phyloP scores from a whole-genome alignment of 2,888 invertebrate genomes.

The Xanthorhoe spadicearia region DNA sequence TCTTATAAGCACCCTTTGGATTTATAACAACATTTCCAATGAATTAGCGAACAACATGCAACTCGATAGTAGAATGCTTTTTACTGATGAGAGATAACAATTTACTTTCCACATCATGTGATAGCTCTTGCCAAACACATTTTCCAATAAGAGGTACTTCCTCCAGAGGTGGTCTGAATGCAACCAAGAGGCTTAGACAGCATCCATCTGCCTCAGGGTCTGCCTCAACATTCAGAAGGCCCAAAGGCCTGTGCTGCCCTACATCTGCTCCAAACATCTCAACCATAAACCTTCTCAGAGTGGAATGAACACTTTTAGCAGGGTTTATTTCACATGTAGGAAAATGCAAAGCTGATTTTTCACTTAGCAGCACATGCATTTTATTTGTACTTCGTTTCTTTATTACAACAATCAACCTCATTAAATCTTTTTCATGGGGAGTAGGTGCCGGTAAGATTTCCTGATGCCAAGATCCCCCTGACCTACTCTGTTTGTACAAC shows the following conservation, averaged over 20 bases:
- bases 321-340: constrained; percentile 96
- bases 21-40: not conserved
- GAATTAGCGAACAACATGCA: constrained; percentile 91
- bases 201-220: constrained; percentile 88
- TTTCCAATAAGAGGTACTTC: constrained; percentile 94
- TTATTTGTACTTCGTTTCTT: constrained; percentile 92
- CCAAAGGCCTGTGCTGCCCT: constrained; percentile 93
- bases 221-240: constrained; percentile 91
- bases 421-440: constrained; percentile 89
- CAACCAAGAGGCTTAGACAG: constrained; percentile 92
- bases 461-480: constrained; percentile 86
- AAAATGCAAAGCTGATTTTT: constrained; percentile 92
- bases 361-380: constrained; percentile 93
- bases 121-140: constrained; percentile 94
- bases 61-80: constrained; percentile 91
- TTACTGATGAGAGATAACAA: constrained; percentile 87
- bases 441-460: constrained; percentile 88
- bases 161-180: constrained; percentile 93
- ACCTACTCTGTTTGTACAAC: constrained; percentile 68
- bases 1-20: constrained; percentile 33
- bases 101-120: constrained; percentile 87
- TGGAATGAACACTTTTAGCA: constrained; percentile 93
- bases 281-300: constrained; percentile 94
- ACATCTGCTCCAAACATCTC: constrained; percentile 95
- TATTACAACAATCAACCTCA: constrained; percentile 91